These are phyloP conservation scores for Parotia lawesii DNA, from an alignment of 2,113 vertebrate species.

Conservation along the genomic window DNA sequence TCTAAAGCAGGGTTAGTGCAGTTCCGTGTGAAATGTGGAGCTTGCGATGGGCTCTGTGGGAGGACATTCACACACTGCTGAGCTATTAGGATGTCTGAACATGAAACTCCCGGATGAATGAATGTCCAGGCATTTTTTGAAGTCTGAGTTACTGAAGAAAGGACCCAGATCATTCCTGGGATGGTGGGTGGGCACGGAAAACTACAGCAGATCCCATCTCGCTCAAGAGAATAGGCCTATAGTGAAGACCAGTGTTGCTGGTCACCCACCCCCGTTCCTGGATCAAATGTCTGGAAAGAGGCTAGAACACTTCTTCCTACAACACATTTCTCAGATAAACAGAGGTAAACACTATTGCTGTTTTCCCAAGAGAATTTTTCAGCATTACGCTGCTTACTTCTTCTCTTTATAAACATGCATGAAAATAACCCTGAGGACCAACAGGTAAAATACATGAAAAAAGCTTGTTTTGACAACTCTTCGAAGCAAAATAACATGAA, in stretches of 20 bases:
- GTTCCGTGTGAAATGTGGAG: rapidly evolving
- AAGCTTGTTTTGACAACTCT: not conserved
- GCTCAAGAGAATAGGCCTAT: not conserved
- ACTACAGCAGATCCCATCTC: not conserved
- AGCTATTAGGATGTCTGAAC: not conserved
- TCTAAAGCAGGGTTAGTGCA: not conserved
- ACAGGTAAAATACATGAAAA: not conserved
- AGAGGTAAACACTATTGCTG: not conserved
- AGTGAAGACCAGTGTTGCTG: not conserved
- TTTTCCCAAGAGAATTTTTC: not conserved
- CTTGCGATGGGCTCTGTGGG: rapidly evolving
- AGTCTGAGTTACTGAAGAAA: not conserved
- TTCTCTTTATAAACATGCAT: not conserved
- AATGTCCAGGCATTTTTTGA: not conserved
- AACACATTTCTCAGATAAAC: not conserved
- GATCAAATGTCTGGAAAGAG: not conserved
- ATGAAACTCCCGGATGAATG: not conserved
- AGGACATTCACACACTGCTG: not conserved
- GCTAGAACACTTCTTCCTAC: not conserved
- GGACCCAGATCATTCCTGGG: not conserved
- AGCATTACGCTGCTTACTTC: not conserved
- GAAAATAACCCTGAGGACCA: not conserved
- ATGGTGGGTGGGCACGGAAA: not conserved
- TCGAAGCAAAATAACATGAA: not conserved
- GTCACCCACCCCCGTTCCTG: not conserved